Percentiles rank a stretch among this genome's conserved stretches.
These are phyloP conservation scores for Cyclophora albipunctata DNA, from an alignment of 2,888 invertebrate species.

Conservation along the genomic window DNA sequence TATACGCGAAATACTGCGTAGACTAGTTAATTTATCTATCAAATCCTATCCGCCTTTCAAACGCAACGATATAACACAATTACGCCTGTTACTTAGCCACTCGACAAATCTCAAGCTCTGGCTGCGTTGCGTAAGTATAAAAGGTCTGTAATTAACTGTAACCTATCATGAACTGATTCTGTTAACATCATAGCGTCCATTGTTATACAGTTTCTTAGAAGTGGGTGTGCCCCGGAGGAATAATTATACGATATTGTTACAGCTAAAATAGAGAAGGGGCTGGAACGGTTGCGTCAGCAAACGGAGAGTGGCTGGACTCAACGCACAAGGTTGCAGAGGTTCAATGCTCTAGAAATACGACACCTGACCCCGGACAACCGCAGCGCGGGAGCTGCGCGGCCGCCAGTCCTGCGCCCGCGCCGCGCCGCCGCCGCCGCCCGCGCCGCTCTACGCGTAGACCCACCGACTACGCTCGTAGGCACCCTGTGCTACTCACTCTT, in stretches of 20 bases:
- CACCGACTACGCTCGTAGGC: constrained; percentile 25
- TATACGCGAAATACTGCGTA: too few relatives aligned
- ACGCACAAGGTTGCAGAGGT: constrained; percentile 74
- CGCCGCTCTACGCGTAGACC: constrained; percentile 27
- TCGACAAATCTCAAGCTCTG: too few relatives aligned
- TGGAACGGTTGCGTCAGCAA: constrained; percentile 67
- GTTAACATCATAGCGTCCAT: constrained; percentile 48
- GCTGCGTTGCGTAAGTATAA: constrained; percentile 40
- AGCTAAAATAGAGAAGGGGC: constrained; percentile 64
- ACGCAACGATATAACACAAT: too few relatives aligned
- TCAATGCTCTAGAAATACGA: constrained; percentile 75
- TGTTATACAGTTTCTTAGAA: constrained; percentile 46
- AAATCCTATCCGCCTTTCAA: too few relatives aligned
- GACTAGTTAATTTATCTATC: too few relatives aligned
- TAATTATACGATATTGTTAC: constrained; percentile 62
- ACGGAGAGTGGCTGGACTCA: constrained; percentile 70
- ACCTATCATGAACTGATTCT: constrained; percentile 64
- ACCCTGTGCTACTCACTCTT: background rate
- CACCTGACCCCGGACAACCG: constrained; percentile 63
- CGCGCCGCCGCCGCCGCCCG: constrained; percentile 8
- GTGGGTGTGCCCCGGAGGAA: constrained; percentile 71
- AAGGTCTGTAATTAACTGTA: constrained; percentile 54
- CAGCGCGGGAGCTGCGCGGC: constrained; percentile 31
- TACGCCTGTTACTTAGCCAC: too few relatives aligned
- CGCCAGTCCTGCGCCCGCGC: constrained; percentile 16